Evolutionary conservation across 2,113 vertebrate species (phyloP), one percentile per base, ranked within the genome.

Genomic region (Engystomops pustulosus): DNA sequence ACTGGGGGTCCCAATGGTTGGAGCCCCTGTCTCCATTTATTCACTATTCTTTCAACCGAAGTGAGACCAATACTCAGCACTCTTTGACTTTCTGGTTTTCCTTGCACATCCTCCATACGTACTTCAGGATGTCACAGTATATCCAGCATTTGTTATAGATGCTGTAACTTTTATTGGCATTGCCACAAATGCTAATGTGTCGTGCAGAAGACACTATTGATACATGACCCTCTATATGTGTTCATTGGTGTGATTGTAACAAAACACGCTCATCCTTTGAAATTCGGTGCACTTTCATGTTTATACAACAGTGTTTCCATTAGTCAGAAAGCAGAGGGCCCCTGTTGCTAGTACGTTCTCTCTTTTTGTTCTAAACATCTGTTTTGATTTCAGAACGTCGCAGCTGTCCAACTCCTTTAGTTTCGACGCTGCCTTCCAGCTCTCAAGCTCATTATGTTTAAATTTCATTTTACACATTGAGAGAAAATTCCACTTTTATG

Each of bases 371-470:
- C 6, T 68, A 53, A 84, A 84, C 81, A 84, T 84, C 81, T 84
- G 81, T 71, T 84, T 84, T 77, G 27, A 68, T 77, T 84, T 84
- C 60, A 18, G 68, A 68, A 77, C 68, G 30, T 84, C 77, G 72
- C 81, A 84, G 81, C 81, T 84, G 81, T 75, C 70, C 55, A 75
- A 17, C 38, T 83, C 55, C 69, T 83, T 60, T 74, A 65, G 81
- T 84, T 84, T 67, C n/a, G 38, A 68, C 17, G 72, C 45, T 67
- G 81, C 72, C 41, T 84, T 77, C 72, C 72, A 84, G 47, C 74
- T 68, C 81, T 41, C 58, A 84, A 68, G 45, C 44, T 77, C 67
- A 76, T 84, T 84, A 77, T n/a, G 12, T 51, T 44, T 4, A 84
- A 67, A 77, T 84, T n/a, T 68, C 30, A 76, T 68, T 77, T 84